Conservation (phyloP, 1,140 invertebrate genomes). For the Heterodera carotae region DNA sequence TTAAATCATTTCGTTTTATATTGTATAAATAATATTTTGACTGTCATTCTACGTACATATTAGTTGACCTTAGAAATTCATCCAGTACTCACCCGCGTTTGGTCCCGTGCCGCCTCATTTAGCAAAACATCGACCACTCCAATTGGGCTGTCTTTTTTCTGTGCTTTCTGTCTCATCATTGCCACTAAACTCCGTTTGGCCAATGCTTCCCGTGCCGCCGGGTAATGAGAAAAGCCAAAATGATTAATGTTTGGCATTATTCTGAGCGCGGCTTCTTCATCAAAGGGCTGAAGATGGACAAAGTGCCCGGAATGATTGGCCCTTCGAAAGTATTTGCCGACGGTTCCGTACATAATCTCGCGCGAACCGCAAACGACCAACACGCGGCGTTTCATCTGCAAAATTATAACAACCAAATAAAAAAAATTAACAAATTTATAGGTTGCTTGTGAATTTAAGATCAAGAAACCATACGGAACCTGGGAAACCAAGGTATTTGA, state of each 20-base stretch:
- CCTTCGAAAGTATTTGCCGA: not conserved
- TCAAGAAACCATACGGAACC: no score
- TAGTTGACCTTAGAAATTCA: no score
- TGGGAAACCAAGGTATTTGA: no score
- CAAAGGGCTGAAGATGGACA: not conserved
- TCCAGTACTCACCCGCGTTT: not conserved
- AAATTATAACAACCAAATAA: no score
- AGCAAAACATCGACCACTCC: not conserved
- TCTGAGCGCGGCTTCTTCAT: not conserved
- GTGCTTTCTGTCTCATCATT: not conserved
- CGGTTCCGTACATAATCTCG: not conserved
- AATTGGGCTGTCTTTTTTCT: not conserved
- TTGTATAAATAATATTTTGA: no score
- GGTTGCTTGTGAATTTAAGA: no score
- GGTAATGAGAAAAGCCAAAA: not conserved
- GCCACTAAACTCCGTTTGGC: not conserved
- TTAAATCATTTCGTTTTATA: no score
- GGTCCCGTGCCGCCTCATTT: not conserved
- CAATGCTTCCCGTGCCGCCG: not conserved
- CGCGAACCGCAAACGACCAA: not conserved
- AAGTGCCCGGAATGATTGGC: not conserved
- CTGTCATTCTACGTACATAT: no score
- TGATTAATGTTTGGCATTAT: not conserved
- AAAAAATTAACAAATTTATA: no score
- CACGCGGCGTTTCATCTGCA: not conserved